Evolutionary conservation across 2,113 vertebrate genomes (phyloP).

Genomic region (Pelusios castaneus): DNA sequence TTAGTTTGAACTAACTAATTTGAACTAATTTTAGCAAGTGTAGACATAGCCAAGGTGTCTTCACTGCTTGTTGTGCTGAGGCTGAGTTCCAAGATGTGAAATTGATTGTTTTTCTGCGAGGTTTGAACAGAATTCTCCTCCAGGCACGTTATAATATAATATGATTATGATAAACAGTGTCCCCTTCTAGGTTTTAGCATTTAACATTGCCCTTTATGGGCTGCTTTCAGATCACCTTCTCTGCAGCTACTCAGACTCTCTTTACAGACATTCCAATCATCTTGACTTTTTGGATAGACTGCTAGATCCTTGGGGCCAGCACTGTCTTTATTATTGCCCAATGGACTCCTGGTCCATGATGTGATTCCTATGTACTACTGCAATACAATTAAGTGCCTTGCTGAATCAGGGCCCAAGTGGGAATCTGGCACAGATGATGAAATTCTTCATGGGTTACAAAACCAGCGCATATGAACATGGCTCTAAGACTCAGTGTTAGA

Average conservation of each 20-base stretch:
- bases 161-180: rapidly evolving
- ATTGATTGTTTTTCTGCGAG: background rate
- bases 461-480: too few relatives aligned
- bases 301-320: background rate
- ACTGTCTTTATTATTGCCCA: background rate
- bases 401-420: too few relatives aligned
- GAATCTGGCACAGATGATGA: too few relatives aligned
- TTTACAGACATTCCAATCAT: background rate
- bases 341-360: too few relatives aligned
- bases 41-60: too few relatives aligned
- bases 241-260: background rate
- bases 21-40: too few relatives aligned
- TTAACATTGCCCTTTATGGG: background rate
- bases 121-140: background rate
- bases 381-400: too few relatives aligned
- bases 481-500: too few relatives aligned
- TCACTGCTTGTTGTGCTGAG: background rate
- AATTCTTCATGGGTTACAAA: too few relatives aligned
- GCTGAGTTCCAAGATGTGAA: background rate
- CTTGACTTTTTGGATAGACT: background rate
- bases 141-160: rapidly evolving
- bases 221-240: background rate
- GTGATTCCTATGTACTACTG: too few relatives aligned
- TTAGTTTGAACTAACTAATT: too few relatives aligned
- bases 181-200: background rate